Evolutionary conservation across 1,140 invertebrate species (phyloP), one percentile per base, ranked within the genome.

Genomic region (Caenorhabditis inopinata): DNA sequence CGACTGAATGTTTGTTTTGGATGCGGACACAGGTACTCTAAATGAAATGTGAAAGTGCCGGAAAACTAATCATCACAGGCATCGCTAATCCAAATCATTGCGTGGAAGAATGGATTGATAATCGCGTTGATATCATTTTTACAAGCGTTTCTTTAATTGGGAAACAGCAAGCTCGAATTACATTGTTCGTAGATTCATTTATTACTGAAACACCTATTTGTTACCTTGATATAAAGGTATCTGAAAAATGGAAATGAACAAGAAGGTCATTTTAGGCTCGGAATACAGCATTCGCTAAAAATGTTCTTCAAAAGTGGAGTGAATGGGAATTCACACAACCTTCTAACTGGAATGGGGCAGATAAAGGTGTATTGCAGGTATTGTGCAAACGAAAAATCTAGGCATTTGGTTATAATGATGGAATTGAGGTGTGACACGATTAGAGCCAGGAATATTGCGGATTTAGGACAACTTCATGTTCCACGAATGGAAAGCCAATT

Each of bases 51-150:
- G n/a, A 38, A 18, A 9, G 46, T 21, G 23, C 9, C 62, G 32
- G 25, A 46, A 45, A 74, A 45, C 27, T 1, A 47, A 47, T 48
- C 9, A 47, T 75, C 48, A 23, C 29, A 75, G 74, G 80, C n/a
- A 84, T 85, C 25, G 84, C 86, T 21, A 85, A 85, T 74, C 84
- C 84, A 25, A 84, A 85, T 82, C 84, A 85, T 74, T 85, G 84
- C 82, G 85, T 85, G 18, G 84, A 85, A 46, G 83, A 85, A 58
- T 85, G 82, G 84, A 84, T 85, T 51, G 84, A 85, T 81, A 73
- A 78, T 32, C 79, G 84, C 6, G 84, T 85, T 18, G 80, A 85
- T 53, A 46, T 85, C 9, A 77, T 85, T 74, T 86, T 85, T 85
- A 85, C 73, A 85, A 85, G 47, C 83, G 84, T 6, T 86, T 86